Conservation (phyloP, 2,888 invertebrate species). For the Diachrysia chrysitis region DNA sequence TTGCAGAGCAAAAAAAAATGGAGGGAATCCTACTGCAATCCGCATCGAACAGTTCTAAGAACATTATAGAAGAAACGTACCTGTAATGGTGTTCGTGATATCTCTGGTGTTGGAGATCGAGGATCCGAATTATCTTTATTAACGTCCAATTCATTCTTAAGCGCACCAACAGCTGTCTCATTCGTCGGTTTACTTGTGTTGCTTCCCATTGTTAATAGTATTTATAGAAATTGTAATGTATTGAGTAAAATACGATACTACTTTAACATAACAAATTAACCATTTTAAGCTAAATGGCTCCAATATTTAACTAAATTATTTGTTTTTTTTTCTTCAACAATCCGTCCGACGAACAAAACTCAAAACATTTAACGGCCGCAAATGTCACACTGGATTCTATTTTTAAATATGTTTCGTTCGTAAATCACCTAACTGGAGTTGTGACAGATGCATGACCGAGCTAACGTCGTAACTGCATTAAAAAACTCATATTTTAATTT, state of each 20-base stretch:
- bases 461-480: not conserved
- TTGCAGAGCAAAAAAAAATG: conserved; percentile 33
- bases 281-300: conserved; percentile 43
- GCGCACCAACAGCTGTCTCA: conserved; percentile 67
- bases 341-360: conserved; percentile 52
- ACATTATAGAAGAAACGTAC: conserved; percentile 72
- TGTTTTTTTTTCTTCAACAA: conserved; percentile 37
- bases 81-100: conserved; percentile 89
- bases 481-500: not conserved
- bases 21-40: conserved; percentile 38
- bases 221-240: not conserved
- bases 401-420: conserved; percentile 67
- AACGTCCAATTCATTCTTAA: conserved; percentile 73
- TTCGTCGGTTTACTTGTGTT: conserved; percentile 79
- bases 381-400: conserved; percentile 73
- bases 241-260: conserved; percentile 21
- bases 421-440: conserved; percentile 15
- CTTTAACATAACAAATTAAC: conserved; percentile 29
- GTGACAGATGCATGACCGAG: not conserved
- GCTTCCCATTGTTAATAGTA: conserved; percentile 76
- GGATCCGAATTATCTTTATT: conserved; percentile 83
- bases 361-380: conserved; percentile 82
- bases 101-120: conserved; percentile 90
- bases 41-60: not conserved
- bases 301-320: conserved; percentile 19